Evolutionary conservation across 2,797 vertebrate species (phyloP).

Genomic region (Semaprochilodus insignis): DNA sequence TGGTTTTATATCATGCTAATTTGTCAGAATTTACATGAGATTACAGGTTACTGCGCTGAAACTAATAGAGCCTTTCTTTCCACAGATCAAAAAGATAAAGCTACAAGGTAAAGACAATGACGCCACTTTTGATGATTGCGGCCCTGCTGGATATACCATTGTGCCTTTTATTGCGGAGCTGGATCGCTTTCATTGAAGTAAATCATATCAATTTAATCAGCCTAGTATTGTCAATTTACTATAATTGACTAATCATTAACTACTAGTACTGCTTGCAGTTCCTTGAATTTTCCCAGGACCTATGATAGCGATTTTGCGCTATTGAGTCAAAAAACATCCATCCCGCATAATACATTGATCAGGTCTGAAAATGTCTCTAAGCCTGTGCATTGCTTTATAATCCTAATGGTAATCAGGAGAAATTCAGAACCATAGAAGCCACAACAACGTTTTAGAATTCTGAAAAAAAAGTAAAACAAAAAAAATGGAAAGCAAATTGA

Average conservation of each 20-base stretch:
- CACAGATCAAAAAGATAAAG: slow-evolving; percentile 43
- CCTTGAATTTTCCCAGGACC: not conserved
- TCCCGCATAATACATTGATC: not conserved
- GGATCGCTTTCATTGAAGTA: slow-evolving; percentile 10
- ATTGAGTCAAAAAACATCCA: not conserved
- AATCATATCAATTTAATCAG: not conserved
- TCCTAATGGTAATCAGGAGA: not conserved
- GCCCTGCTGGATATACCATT: not conserved
- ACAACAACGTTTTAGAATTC: too few species aligned
- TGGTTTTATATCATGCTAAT: slow-evolving; percentile 60
- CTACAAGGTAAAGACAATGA: slow-evolving; percentile 26
- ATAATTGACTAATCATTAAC: not conserved
- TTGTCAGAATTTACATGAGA: slow-evolving; percentile 52
- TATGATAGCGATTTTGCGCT: not conserved
- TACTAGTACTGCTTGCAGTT: not conserved
- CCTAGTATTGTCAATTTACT: not conserved
- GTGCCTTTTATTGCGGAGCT: not conserved
- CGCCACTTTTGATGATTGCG: not conserved
- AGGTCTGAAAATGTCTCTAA: not conserved
- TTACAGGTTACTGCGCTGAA: slow-evolving; percentile 47
- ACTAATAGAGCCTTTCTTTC: slow-evolving; percentile 43
- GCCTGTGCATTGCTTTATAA: not conserved
- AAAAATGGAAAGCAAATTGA: too few species aligned
- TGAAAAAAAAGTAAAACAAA: too few species aligned
- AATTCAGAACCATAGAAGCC: not conserved